These are phyloP conservation scores for Grapholita molesta DNA, from an alignment of 1,140 invertebrate species.

Conservation along the genomic window DNA sequence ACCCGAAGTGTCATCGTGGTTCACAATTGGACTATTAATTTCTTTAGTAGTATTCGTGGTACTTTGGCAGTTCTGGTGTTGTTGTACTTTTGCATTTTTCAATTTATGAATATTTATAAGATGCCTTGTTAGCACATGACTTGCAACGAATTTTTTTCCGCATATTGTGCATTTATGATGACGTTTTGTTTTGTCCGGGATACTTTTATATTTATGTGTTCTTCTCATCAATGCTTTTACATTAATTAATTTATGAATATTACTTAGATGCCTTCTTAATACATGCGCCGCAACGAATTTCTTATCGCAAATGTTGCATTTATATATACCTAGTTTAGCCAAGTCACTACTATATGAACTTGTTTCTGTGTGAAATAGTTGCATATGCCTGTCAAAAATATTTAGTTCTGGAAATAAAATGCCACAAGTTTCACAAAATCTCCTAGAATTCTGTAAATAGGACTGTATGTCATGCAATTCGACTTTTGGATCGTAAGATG, in stretches of 20 bases:
- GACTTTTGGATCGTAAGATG: constrained; percentile 25
- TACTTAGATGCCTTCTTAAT: constrained; percentile 22
- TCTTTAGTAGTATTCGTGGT: not conserved
- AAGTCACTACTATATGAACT: too few relatives aligned
- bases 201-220: not conserved
- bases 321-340: not conserved
- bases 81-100: not conserved
- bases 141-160: constrained; percentile 1
- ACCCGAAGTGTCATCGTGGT: constrained; percentile 14
- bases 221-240: not conserved
- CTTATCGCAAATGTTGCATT: constrained; percentile 28
- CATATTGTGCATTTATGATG: constrained; percentile 29
- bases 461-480: constrained; percentile 29
- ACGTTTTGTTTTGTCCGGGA: not conserved
- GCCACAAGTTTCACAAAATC: constrained; percentile 42
- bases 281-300: not conserved
- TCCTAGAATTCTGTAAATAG: constrained; percentile 32
- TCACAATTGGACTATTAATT: not conserved
- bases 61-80: not conserved
- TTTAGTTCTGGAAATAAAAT: constrained; percentile 40
- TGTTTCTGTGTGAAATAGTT: constrained; percentile 21
- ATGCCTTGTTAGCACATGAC: constrained; percentile 22
- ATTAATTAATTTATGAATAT: constrained; percentile 15
- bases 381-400: constrained; percentile 29
- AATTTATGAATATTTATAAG: constrained; percentile 19